Base-by-base conservation (phyloP, 2,888 invertebrate genomes). In the Drosophila mettleri region DNA sequence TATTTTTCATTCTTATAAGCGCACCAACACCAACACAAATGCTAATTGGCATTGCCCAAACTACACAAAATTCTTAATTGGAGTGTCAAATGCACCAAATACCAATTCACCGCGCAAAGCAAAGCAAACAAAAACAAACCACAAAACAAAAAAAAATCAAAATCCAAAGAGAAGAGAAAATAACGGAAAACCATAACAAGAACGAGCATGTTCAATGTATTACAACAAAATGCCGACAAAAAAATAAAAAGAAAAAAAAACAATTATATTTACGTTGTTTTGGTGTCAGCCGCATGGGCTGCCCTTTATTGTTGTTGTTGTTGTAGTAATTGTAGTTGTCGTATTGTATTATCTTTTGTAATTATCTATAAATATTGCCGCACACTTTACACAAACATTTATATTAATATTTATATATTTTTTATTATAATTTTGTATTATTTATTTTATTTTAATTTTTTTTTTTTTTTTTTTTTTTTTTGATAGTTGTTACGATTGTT, bases 241-340 rank as follows among this genome's bases (percentile, higher is more conserved):
- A 43, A 20, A 3, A 3, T 4, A 24, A 54, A 57, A 52, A 39
- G 45, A 24, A 39, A 20, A 57, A 43, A 45, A 55, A 46, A 43
- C 36, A 34, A 39, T 24, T 48, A 86, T 81, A 80, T 86, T 86
- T 81, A 81, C 80, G 83, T 80, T 79, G 66, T 65, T 57, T 61
- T 61, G 66, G 54, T 71, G 54, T 60, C 53, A 43, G 59, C 52
- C 63, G 53, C 54, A 31, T 45, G 33, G 55, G 55, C 60, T 45
- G 43, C 49, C 49, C 39, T 33, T 49, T 57, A 52, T 57, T 43
- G 53, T 36, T 58, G 48, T 16, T 55, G 45, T 22, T 54, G 53
- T 24, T 57, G 45, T 33, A 55, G 53, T 41, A 48, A 39, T 22
- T 34, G 53, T 31, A 38, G 45, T 54, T 68, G 59, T 48, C 24